These are phyloP conservation scores for Apolygus lucorum DNA, from an alignment of 1,140 invertebrate genomes.

Conservation along the genomic window DNA sequence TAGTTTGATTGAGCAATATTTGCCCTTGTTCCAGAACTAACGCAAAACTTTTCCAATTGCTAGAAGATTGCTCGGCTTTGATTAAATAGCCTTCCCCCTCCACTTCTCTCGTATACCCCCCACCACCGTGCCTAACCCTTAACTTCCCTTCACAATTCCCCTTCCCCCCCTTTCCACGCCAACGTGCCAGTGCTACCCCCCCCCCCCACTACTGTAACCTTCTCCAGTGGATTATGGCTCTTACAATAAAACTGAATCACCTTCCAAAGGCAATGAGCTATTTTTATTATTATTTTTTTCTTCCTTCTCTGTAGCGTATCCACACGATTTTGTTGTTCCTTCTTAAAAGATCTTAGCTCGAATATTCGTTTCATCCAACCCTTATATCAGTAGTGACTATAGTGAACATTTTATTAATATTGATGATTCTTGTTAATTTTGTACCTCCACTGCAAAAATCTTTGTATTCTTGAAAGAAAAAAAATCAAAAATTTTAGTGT, in stretches of 20 bases:
- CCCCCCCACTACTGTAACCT: background rate
- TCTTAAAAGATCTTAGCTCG: too few species aligned
- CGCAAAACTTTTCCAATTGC: constrained; percentile 24
- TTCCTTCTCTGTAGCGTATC: too few species aligned
- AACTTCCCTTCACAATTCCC: background rate
- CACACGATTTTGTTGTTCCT: too few species aligned
- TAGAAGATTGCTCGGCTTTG: constrained; percentile 22
- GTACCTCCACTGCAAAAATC: too few species aligned
- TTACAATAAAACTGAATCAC: background rate
- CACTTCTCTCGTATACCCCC: background rate
- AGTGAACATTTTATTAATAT: too few species aligned
- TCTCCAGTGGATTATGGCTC: background rate
- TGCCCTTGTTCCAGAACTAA: constrained; percentile 23
- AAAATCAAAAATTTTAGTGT: too few species aligned
- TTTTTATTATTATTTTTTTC: too few species aligned
- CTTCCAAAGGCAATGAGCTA: background rate
- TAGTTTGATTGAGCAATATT: constrained; percentile 24
- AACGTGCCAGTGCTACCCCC: background rate
- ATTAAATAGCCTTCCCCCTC: constrained; percentile 15
- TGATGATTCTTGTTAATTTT: too few species aligned
- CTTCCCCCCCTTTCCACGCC: background rate
- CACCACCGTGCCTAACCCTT: background rate
- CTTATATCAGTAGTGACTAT: too few species aligned
- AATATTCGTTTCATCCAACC: too few species aligned
- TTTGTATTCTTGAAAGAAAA: too few species aligned